Base-by-base conservation (phyloP, 2,113 vertebrate species). In the Leucosticte australis region DNA sequence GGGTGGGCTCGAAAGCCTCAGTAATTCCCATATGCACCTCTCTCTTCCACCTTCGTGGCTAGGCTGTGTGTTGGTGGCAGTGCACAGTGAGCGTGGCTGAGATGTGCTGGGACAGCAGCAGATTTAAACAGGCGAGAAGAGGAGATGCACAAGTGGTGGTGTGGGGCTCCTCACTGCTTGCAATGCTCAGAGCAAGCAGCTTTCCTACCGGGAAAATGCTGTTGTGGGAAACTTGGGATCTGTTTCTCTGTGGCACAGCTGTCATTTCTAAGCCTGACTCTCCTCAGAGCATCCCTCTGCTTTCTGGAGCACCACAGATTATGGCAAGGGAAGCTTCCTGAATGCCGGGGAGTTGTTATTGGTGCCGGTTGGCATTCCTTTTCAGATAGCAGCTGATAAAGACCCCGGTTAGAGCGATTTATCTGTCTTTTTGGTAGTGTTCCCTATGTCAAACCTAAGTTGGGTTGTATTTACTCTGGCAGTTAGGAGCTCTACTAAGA, bases 371-470 rank as follows among this genome's bases (percentile, higher is more conserved):
- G 50, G 7, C 31, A 9, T 67, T 89, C 4, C 1, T 62, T 74
- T 80, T 57, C 46, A 35, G 35, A 16, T 7, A 41, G 42, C 3
- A 14, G 26, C 46, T 65, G 53, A 53, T 28, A 23, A 44, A 53
- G 39, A 31, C 10, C 19, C 27, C 47, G 60, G 50, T 49, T 8
- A 5, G 30, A 69, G 44, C 0, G 0, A 33, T 57, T 63, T 55
- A 42, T 42, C 42, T 28, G 19, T 42, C 23, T 28, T 76, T 50
- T 67, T 55, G 11, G 12, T 69, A 20, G 41, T 0, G 3, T 71
- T 89, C 19, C 0, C 0, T 49, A 13, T 0, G 0, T 62, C 28
- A 52, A 68, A 15, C 3, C 5, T 5, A 47, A 21, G 9, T 26
- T 20, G 0, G 2, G 7, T 44, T 64, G 12, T 49, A 10, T 74